A percentile compares a stretch with the other conserved stretches of the same genome.
phyloP scores from a whole-genome alignment of 64 coral and sea anemone species.

The Anthopleura sola region DNA sequence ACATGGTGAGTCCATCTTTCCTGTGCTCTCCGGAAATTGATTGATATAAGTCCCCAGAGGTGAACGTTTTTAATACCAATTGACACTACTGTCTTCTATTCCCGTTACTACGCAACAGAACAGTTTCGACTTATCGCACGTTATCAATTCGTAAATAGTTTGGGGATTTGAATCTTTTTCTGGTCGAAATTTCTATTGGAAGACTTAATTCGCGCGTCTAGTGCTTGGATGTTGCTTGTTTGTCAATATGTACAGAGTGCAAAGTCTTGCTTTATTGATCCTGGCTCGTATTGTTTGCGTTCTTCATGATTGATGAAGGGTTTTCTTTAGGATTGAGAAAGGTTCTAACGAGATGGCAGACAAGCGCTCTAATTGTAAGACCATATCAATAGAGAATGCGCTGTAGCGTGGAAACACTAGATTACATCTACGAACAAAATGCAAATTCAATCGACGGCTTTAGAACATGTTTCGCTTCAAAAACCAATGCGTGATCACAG shows the following conservation, averaged over 20 bases:
- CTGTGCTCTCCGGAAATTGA: conserved; percentile 11
- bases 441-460: neutral
- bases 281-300: neutral
- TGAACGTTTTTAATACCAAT: conserved; percentile 23
- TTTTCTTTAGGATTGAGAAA: neutral
- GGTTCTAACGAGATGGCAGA: neutral
- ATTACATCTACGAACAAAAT: neutral
- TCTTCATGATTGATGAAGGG: neutral
- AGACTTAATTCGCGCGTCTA: neutral
- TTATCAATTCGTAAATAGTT: conserved; percentile 1
- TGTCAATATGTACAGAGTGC: neutral
- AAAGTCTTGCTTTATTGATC: neutral
- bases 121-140: neutral
- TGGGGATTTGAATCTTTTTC: neutral
- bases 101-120: neutral
- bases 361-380: neutral
- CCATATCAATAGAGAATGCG: neutral
- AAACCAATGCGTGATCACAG: too few relatives aligned
- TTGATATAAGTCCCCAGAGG: conserved; percentile 9
- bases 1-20: neutral
- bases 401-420: neutral
- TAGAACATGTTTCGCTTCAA: too few relatives aligned
- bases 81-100: neutral
- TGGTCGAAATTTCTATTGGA: neutral
- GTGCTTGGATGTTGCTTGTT: neutral